Base-by-base conservation (phyloP, 2,113 vertebrate genomes). In the Percina caprodes region DNA sequence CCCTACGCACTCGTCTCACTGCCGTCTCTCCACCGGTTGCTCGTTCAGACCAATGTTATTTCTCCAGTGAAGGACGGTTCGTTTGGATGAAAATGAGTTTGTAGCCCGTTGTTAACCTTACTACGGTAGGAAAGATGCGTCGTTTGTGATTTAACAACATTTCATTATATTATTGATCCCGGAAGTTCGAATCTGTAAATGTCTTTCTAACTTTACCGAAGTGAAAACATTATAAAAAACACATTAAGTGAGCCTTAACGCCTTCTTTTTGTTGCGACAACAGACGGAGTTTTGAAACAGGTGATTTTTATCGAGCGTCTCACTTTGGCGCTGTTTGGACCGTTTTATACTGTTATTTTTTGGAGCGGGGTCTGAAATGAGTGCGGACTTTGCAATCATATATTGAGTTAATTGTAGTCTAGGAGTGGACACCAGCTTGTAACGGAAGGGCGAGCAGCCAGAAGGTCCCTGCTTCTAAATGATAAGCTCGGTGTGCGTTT, bases 401-500 rank as follows among this genome's bases (percentile, higher is more conserved):
- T 58, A 79, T 24, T 85, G 80, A 91, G 78, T 61, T n/a, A 1
- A 42, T 30, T 33, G 45, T 21, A 30, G 30, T 3, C 30, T 30
- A 0, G 30, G 6, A 67, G 82, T 45, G 81, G 71, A 80, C 63
- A 56, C 1, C 66, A 71, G 73, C 62, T 80, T 72, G 70, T 33
- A 65, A 62, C 54, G 24, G 58, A 59, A 65, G 62, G 23, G 84
- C 77, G 62, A 81, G 75, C 83, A 73, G 80, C 79, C 89, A 39
- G 54, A 23, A 69, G 68, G 58, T 69, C 74, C 24, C 79, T 83
- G 77, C 89, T 69, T 92, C 89, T 84, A 93, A 85, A 95, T 99
- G 98, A 99, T 99, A 91, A 99, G 98, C 97, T 99, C 98, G 54
- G 98, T 99, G 97, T 99, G 98, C 93, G 98, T 99, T 86, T 99